Base-by-base conservation (phyloP, 2,888 invertebrate species). In the Euphydryas editha region DNA sequence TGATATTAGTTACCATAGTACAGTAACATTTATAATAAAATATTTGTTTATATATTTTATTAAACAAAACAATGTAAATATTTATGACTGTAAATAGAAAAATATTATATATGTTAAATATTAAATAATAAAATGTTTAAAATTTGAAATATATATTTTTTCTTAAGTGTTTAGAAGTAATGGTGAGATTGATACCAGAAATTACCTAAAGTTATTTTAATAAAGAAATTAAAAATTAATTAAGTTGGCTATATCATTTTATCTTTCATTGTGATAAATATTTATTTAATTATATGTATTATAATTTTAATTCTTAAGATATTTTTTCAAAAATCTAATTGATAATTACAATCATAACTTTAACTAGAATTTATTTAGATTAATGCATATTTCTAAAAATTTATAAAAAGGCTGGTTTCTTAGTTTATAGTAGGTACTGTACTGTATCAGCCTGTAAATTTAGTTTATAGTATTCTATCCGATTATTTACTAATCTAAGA, bases 1-100 rank as follows among this genome's bases (percentile, higher is more conserved):
- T 91, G 91, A 92, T 92, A 91, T 87, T 87, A 90, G 92, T 91
- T 92, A 91, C 90, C 90, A 83, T 90, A 88, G 82, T 69, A 69
- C 24, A 80, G 78, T 37, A 51, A 44, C 62, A 36, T 13, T 58
- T 72, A 72, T 71, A 39, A 73, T 62, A 66, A 65, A 67, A 72
- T 68, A 68, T 47, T 51, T 65, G 70, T 70, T 68, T 72, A 62
- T 75, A 73, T 76, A 72, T 73, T 70, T 73, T 70, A 71, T 68
- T 69, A 76, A 75, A 54, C 54, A 76, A 76, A 81, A 73, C 80
- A 80, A 78, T 90, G 90, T 90, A 90, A 89, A 90, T 91, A 90
- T 79, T 78, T 75, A 74, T 58, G 76, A 79, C 80, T 90, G 90
- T 90, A 90, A 88, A 90, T 91, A 91, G 81, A 78, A 83, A 81